Evolutionary conservation across 1,140 invertebrate genomes (phyloP).

Genomic region (Apis florea): DNA sequence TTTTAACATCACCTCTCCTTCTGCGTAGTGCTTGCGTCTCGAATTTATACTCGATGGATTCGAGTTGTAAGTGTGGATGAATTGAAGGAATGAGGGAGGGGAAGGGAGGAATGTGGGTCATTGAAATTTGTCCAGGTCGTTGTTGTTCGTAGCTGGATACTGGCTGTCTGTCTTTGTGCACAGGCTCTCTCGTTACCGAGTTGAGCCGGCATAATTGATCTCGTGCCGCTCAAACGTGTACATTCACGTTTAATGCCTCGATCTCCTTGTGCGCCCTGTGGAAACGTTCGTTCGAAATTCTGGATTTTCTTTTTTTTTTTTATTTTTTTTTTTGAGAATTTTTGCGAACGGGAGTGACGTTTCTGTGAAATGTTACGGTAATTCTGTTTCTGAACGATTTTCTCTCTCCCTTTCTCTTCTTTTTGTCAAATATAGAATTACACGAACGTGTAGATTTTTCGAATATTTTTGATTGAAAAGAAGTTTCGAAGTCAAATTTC

Average conservation of each 20-base stretch:
- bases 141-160: not conserved
- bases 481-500: too few species aligned
- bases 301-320: too few species aligned
- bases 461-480: too few species aligned
- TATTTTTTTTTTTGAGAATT: too few species aligned
- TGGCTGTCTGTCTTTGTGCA: not conserved
- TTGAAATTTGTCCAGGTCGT: not conserved
- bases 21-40: too few species aligned
- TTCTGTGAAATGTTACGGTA: too few species aligned
- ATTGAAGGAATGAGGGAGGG: not conserved
- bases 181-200: not conserved
- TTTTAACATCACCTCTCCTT: not conserved
- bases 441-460: too few species aligned
- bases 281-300: too few species aligned
- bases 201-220: conserved; percentile 2
- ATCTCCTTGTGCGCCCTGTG: not conserved
- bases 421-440: too few species aligned
- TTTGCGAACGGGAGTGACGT: too few species aligned
- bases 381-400: too few species aligned
- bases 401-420: too few species aligned
- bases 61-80: not conserved
- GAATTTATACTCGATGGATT: not conserved
- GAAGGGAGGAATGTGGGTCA: not conserved
- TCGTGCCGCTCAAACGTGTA: not conserved
- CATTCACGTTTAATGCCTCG: not conserved